Evolutionary conservation across 2,888 invertebrate genomes (phyloP).

Genomic region (Nymphalis polychloros): DNA sequence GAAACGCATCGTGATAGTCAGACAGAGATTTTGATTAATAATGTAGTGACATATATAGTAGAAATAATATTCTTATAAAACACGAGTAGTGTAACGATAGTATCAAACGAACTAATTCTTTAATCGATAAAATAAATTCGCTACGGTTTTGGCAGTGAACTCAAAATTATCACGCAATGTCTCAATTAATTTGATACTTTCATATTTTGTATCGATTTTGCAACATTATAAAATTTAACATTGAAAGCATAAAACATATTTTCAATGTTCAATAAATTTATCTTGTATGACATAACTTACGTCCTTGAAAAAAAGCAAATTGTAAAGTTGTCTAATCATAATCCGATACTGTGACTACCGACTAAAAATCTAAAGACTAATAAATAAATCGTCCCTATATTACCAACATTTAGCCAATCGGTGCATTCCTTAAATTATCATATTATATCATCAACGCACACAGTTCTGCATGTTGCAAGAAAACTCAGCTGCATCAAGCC

Average conservation of each 20-base stretch:
- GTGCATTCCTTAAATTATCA: slow-evolving; percentile 2
- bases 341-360: too few species aligned
- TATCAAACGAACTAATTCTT: background rate
- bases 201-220: slow-evolving; percentile 7
- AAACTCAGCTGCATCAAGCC: slow-evolving; percentile 52
- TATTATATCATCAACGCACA: slow-evolving; percentile 32
- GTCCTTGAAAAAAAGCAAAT: background rate
- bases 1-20: too few species aligned
- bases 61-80: background rate
- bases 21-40: too few species aligned
- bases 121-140: slow-evolving; percentile 6
- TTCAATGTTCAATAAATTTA: background rate
- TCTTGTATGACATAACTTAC: background rate
- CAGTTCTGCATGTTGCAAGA: slow-evolving; percentile 35
- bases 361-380: background rate
- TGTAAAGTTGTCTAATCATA: background rate
- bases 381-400: too few species aligned
- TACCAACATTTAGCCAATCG: background rate
- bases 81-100: background rate
- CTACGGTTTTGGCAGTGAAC: slow-evolving; percentile 19
- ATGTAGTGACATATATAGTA: background rate
- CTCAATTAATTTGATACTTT: slow-evolving; percentile 8
- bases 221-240: background rate
- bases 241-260: background rate
- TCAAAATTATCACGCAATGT: slow-evolving; percentile 17